Conservation (phyloP, 2,888 invertebrate genomes). For the Ophion costatus region DNA sequence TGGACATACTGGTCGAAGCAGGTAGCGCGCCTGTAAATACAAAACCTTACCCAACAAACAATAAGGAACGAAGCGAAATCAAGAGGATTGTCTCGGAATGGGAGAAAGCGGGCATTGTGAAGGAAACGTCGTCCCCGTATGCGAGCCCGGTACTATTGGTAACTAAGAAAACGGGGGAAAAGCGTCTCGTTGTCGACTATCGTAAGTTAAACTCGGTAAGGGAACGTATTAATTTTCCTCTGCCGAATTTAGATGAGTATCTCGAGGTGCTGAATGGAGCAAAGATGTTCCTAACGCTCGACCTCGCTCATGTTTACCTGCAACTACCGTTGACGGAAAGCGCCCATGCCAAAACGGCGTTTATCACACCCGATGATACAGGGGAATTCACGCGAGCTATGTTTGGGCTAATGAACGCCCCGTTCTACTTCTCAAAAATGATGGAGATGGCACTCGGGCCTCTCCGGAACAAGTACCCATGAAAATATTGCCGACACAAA, state of each 20-base stretch:
- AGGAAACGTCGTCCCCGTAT: conserved; percentile 42
- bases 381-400: conserved; percentile 78
- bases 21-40: conserved; percentile 41
- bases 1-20: conserved; percentile 39
- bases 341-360: conserved; percentile 76
- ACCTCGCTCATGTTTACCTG: conserved; percentile 75
- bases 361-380: conserved; percentile 50
- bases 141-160: conserved; percentile 55
- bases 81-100: conserved; percentile 60
- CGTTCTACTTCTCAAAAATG: conserved; percentile 77
- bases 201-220: conserved; percentile 42
- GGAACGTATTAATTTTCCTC: conserved; percentile 53
- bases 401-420: conserved; percentile 80
- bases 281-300: conserved; percentile 72
- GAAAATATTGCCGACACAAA: no score
- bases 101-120: conserved; percentile 58
- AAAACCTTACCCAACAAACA: conserved; percentile 56
- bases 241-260: conserved; percentile 54
- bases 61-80: conserved; percentile 55
- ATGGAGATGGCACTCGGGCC: conserved; percentile 72
- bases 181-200: conserved; percentile 38
- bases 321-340: conserved; percentile 76
- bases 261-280: conserved; percentile 63
- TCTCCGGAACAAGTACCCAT: conserved; percentile 14
- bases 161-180: conserved; percentile 42